Evolutionary conservation across 2,888 invertebrate genomes (phyloP), one percentile per base, ranked within the genome.

Genomic region (Sceliomorpha sp.): DNA sequence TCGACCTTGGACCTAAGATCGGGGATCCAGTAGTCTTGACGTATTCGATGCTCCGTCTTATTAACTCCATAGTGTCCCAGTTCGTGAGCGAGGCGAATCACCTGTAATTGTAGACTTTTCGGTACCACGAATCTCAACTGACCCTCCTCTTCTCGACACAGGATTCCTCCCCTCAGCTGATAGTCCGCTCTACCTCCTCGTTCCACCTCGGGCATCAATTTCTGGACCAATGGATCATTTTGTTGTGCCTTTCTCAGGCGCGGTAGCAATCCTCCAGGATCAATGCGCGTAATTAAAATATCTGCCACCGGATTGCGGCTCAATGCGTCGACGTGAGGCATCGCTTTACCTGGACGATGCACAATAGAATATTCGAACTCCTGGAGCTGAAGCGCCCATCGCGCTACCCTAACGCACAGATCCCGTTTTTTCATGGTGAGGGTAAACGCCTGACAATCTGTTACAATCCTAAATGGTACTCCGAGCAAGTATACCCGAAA

Each of bases 401-500:
- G n/a, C n/a, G n/a, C n/a, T n/a, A n/a, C n/a, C n/a, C n/a, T n/a
- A n/a, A n/a, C n/a, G 27, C 50, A 64, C n/a, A 58, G 9, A 10
- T 63, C 47, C 26, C 15, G 45, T 26, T 63, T 63, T 3, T 42
- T 32, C 45, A 66, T 51, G 1, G 50, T 66, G 6, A 51, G 13
- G 4, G 45, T 29, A 17, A 76, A n/a, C n/a, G n/a, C n/a, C n/a
- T n/a, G n/a, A n/a, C n/a, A n/a, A n/a, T n/a, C n/a, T n/a, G n/a
- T n/a, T 64, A 78, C 62, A 4, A 79, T 68, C n/a, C 55, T 67
- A 42, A 79, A 79, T 2, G 47, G 44, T 29, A 69, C 70, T 7
- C 77, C 77, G 5, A 73, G 32, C n/a, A 79, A 40, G 51, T 79
- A 78, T 2, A 74, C 67, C 13, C 74, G 44, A 24, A 78, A 77